Evolutionary conservation across 2,113 vertebrate species (phyloP).

Genomic region (Xiphophorus maculatus): DNA sequence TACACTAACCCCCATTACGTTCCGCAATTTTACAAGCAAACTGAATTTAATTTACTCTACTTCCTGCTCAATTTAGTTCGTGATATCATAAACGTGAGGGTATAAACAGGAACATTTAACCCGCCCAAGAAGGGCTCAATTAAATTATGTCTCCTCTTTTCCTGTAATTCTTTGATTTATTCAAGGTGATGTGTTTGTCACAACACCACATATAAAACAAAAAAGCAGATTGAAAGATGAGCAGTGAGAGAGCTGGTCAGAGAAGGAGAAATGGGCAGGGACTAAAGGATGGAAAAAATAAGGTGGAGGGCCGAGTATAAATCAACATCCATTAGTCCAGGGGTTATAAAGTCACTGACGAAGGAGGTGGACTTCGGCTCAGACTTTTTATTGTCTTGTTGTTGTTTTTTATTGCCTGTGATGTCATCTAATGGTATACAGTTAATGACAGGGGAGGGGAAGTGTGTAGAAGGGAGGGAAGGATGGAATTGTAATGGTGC

Average conservation of each 20-base stretch:
- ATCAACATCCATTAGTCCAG: constrained; percentile 77
- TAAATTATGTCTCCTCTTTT: constrained; percentile 53
- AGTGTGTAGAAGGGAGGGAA: constrained; percentile 60
- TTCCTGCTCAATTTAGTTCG: constrained; percentile 47
- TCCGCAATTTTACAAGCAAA: constrained; percentile 58
- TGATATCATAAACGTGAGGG: constrained; percentile 71
- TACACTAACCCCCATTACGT: constrained; percentile 24
- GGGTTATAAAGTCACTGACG: constrained; percentile 78
- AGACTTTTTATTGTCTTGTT: constrained; percentile 78
- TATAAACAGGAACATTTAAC: constrained; percentile 61
- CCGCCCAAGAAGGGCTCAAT: constrained; percentile 34
- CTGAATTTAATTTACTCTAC: constrained; percentile 59
- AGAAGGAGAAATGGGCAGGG: constrained; percentile 11
- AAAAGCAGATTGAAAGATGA: constrained; percentile 20
- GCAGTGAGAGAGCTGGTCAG: constrained; percentile 21
- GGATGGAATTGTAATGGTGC: constrained; percentile 60
- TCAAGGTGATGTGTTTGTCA: constrained; percentile 56
- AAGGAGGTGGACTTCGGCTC: constrained; percentile 66
- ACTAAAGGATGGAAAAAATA: constrained; percentile 45
- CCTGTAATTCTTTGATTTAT: constrained; percentile 70
- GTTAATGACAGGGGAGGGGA: constrained; percentile 68
- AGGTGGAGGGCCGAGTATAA: constrained; percentile 72
- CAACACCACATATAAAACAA: constrained; percentile 67
- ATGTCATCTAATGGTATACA: constrained; percentile 82
- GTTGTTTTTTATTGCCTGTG: constrained; percentile 78